Evolutionary conservation across 2,113 vertebrate species (phyloP), one percentile per base, ranked within the genome.

Genomic region (Stercorarius parasiticus): DNA sequence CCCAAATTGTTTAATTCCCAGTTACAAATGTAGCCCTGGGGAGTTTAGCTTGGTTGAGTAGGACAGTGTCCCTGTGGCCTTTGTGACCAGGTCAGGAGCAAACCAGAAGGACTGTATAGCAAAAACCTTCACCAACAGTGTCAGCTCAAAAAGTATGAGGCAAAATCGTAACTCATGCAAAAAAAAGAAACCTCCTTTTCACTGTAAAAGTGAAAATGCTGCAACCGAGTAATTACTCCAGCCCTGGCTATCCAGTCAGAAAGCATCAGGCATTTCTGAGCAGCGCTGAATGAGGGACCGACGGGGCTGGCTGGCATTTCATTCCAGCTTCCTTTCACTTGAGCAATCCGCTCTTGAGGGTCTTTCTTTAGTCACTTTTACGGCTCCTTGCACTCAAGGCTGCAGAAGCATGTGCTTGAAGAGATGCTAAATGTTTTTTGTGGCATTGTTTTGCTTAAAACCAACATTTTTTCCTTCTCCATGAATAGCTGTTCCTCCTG

Each of bases 291-390:
- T 43, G 95, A 95, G 81, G 77, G 91, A 89, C 55, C 2, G 56
- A 95, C 2, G n/a, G 83, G 81, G 77, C 69, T 94, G 76, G 80
- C 80, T 96, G 95, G 91, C 86, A 79, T 93, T 95, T 96, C 94
- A 94, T 85, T 64, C 89, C 73, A 59, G 81, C 86, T 96, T 97
- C 89, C 81, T 96, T 96, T 96, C 95, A 95, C 93, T 96, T 91
- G 86, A 96, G 89, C 94, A 96, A 87, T 55, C 83, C 45, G 2
- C 83, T 86, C 81, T 2, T 1, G 50, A 84, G 81, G 70, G 65
- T 88, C 89, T 62, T 91, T 55, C 53, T 95, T 84, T 74, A 89
- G 69, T 91, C 86, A 64, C 86, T 93, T 76, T 84, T 82, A 86
- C 0, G 1, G 86, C 56, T 95, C 61, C 61, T 47, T 87, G 73